These are phyloP conservation scores for Anser brachyrhynchus DNA, from an alignment of 2,113 vertebrate genomes.

Conservation along the genomic window DNA sequence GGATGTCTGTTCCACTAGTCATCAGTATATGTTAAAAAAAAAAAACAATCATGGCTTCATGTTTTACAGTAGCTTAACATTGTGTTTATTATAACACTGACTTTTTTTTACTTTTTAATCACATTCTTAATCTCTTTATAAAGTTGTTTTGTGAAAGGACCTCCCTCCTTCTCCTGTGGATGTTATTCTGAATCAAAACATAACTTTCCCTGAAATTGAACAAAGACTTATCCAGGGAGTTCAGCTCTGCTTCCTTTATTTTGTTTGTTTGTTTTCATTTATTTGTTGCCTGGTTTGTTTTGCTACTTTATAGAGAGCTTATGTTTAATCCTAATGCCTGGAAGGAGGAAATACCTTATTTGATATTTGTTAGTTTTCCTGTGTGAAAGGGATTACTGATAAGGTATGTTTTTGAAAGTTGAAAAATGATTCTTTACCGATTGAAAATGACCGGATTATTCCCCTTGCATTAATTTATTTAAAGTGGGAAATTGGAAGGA, in stretches of 20 bases:
- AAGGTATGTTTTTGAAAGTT: neutral
- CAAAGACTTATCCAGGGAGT: neutral
- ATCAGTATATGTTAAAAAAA: neutral
- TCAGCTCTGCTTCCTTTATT: neutral
- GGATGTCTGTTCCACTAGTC: neutral
- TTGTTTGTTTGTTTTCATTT: neutral
- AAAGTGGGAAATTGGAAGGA: neutral
- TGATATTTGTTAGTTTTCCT: neutral
- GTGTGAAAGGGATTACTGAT: neutral
- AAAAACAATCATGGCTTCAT: neutral
- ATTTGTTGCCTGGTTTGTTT: neutral
- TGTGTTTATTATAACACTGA: neutral
- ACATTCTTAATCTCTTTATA: neutral
- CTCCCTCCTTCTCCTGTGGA: neutral
- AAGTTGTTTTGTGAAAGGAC: neutral
- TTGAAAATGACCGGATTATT: neutral
- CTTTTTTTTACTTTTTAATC: accelerated
- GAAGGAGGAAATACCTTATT: neutral
- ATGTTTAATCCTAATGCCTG: neutral
- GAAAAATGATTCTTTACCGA: neutral
- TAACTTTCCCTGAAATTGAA: neutral
- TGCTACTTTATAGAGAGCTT: neutral
- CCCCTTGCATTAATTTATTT: neutral
- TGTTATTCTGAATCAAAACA: neutral
- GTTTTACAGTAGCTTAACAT: neutral